Evolutionary conservation across 1,140 invertebrate species (phyloP).

Genomic region (Drosophila yakuba): DNA sequence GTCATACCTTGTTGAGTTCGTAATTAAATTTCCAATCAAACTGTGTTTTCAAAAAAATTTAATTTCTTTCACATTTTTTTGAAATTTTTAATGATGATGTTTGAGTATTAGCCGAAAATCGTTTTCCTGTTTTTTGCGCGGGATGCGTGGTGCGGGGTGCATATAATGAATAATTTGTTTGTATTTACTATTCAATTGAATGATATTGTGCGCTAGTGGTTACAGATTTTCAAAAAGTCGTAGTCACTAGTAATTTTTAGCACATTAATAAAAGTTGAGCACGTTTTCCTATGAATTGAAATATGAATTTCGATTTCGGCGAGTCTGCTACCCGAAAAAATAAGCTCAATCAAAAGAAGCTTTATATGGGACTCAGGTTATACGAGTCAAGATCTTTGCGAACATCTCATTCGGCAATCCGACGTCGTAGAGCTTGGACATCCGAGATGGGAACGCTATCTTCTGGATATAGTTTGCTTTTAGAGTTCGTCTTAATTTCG

Average conservation of each 20-base stretch:
- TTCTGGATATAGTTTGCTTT: background rate
- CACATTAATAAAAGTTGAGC: background rate
- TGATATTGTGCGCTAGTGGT: too few relatives aligned
- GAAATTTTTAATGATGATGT: too few relatives aligned
- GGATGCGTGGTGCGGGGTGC: too few relatives aligned
- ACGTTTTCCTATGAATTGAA: background rate
- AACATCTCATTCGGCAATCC: slow-evolving; percentile 22
- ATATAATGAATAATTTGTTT: too few relatives aligned
- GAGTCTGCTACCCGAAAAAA: background rate
- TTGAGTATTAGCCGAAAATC: too few relatives aligned
- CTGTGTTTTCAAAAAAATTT: too few relatives aligned
- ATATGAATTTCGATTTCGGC: background rate
- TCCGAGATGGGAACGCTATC: slow-evolving; percentile 4
- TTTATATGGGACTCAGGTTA: slow-evolving; percentile 6
- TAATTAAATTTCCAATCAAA: too few relatives aligned
- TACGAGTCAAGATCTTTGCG: background rate
- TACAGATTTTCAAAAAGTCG: background rate
- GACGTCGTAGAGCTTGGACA: slow-evolving; percentile 12
- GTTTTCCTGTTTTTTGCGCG: too few relatives aligned
- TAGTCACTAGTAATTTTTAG: background rate
- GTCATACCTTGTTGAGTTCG: too few relatives aligned
- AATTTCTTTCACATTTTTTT: too few relatives aligned
- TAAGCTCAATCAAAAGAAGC: background rate
- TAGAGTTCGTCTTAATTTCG: background rate
- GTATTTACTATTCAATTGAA: background rate